Conservation (phyloP, 2,113 vertebrate species). For the Gorsachius goisagi region DNA sequence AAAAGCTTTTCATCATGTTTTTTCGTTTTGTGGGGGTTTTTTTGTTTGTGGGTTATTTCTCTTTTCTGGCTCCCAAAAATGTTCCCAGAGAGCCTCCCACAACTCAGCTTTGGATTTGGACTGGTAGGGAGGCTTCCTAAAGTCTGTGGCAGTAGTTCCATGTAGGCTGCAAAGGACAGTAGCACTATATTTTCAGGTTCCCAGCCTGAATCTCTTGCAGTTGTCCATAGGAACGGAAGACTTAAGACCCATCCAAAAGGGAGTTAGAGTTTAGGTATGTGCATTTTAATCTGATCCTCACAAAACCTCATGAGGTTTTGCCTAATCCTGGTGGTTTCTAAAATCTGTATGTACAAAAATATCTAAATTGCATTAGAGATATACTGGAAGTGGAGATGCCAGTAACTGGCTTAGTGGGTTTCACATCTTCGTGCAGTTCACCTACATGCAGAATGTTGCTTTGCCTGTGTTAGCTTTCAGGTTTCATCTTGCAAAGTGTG, state of each 20-base stretch:
- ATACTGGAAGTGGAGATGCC: background rate
- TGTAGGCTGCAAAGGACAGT: background rate
- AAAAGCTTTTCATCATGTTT: background rate
- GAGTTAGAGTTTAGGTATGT: background rate
- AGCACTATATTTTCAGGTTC: background rate
- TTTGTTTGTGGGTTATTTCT: background rate
- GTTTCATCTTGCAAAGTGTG: background rate
- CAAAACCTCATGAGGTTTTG: background rate
- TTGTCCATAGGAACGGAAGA: background rate
- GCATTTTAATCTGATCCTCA: background rate
- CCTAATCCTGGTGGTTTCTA: background rate
- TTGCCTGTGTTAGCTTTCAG: background rate
- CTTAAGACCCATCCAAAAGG: background rate
- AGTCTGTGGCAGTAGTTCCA: background rate
- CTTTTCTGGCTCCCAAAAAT: background rate
- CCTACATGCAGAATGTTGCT: fast-evolving
- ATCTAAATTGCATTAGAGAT: background rate
- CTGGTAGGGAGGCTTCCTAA: background rate
- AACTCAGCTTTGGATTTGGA: background rate
- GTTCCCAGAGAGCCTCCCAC: background rate
- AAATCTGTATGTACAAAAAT: background rate
- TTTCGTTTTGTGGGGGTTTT: background rate
- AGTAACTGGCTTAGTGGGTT: background rate
- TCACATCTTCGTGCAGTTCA: background rate
- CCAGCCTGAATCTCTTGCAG: background rate